A percentile compares a stretch with the other conserved stretches of the same genome.
Conservation (phyloP, 23 tunicate species). For the Diplosoma virens region DNA sequence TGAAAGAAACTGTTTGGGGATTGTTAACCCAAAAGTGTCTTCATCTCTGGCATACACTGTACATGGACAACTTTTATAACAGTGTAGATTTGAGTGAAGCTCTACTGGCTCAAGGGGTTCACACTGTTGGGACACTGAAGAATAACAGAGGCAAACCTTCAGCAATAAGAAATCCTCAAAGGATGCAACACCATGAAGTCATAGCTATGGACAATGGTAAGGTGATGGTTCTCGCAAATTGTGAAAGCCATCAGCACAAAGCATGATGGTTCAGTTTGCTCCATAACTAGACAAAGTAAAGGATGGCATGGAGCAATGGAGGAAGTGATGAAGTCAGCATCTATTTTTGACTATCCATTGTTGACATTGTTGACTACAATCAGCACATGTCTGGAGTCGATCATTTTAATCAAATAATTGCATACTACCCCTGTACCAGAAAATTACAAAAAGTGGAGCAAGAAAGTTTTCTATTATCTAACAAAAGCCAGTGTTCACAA, state of each 20-base stretch:
- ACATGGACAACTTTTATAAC: slow-evolving; percentile 45
- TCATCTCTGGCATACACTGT: slow-evolving; percentile 16
- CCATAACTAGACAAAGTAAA: not conserved
- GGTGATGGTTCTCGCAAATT: slow-evolving; percentile 17
- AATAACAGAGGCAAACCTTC: slow-evolving; percentile 4
- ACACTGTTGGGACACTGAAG: slow-evolving; percentile 20
- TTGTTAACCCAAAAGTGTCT: slow-evolving; percentile 28
- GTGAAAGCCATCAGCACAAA: slow-evolving; percentile 46
- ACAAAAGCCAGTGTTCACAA: slow-evolving; percentile 25
- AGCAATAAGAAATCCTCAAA: slow-evolving; percentile 2
- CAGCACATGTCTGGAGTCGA: slow-evolving; percentile 44
- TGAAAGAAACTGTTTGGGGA: slow-evolving; percentile 31
- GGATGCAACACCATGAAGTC: slow-evolving; percentile 3
- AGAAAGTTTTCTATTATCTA: slow-evolving; percentile 28
- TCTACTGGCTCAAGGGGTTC: slow-evolving; percentile 11
- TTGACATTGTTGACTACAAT: slow-evolving; percentile 21
- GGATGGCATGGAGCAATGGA: slow-evolving; percentile 14
- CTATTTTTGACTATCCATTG: too few species aligned
- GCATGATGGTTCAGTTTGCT: slow-evolving; percentile 15
- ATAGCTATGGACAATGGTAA: slow-evolving; percentile 12
- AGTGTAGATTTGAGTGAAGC: slow-evolving; percentile 28
- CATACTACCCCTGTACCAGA: slow-evolving; percentile 33
- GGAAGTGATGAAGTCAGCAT: slow-evolving; percentile 17
- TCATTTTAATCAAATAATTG: slow-evolving; percentile 24
- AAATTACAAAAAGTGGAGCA: slow-evolving; percentile 33